These are phyloP conservation scores for Teleopsis dalmanni DNA, from an alignment of 1,140 invertebrate genomes.

Conservation along the genomic window DNA sequence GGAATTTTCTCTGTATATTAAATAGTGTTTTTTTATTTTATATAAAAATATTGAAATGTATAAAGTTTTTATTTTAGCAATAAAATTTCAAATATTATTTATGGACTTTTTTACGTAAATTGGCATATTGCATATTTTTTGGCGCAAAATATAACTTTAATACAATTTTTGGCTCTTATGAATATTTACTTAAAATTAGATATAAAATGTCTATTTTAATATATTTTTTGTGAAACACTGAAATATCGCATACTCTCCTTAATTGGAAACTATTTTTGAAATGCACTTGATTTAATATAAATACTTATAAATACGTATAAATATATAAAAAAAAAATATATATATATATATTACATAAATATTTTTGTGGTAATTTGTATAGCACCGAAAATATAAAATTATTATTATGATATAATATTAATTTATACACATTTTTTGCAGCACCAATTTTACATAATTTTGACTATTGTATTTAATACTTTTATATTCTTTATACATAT, in stretches of 20 bases:
- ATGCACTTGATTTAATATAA: conserved; percentile 12
- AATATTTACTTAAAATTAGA: too few species aligned
- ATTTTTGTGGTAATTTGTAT: conserved; percentile 43
- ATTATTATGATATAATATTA: background rate
- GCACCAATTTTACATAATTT: background rate
- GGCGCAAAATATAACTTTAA: conserved; percentile 25
- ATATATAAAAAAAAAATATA: conserved; percentile 21
- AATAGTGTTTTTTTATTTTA: conserved; percentile 5
- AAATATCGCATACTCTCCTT: conserved; percentile 2
- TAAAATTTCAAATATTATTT: conserved; percentile 8
- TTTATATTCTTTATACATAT: background rate
- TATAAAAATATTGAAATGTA: background rate
- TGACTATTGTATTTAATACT: background rate
- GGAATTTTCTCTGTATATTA: background rate
- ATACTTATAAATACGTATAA: conserved; percentile 23
- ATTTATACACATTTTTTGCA: background rate
- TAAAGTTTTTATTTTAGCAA: conserved; percentile 11
- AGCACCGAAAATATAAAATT: conserved; percentile 20
- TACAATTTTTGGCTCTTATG: conserved; percentile 3
- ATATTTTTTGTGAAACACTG: background rate
- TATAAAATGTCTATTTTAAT: too few species aligned
- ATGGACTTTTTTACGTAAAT: conserved; percentile 19
- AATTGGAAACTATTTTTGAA: conserved; percentile 8
- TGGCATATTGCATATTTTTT: conserved; percentile 44
- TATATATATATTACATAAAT: conserved; percentile 29